These are phyloP conservation scores for Aulostomus chinensis DNA, from an alignment of 2,797 vertebrate species.

Conservation along the genomic window DNA sequence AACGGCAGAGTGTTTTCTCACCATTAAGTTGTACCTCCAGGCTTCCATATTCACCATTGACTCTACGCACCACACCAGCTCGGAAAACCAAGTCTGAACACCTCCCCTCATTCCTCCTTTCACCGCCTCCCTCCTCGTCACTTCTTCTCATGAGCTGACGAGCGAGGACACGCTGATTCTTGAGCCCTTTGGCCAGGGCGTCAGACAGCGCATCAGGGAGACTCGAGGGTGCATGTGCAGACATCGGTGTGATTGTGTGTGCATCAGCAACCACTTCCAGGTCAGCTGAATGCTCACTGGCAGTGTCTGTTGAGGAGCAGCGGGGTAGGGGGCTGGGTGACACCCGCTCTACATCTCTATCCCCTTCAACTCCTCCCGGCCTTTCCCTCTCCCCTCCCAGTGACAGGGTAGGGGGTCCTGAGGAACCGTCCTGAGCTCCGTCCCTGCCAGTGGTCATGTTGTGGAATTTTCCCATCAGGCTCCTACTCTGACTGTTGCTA, in stretches of 20 bases:
- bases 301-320: constrained; percentile 92
- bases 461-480: constrained; percentile 57
- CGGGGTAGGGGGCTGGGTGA: constrained; percentile 80
- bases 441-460: constrained; percentile 31
- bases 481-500: constrained; percentile 52
- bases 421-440: constrained; percentile 42
- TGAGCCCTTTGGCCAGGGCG: constrained; percentile 81
- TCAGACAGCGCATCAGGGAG: constrained; percentile 74
- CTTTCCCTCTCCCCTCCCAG: constrained; percentile 57
- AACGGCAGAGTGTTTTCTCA: constrained; percentile 77
- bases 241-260: constrained; percentile 10
- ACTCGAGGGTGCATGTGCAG: constrained; percentile 26
- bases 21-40: constrained; percentile 88
- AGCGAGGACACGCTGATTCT: constrained; percentile 88
- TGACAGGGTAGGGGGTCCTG: constrained; percentile 58
- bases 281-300: constrained; percentile 87
- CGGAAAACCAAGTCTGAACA: constrained; percentile 74
- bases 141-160: constrained; percentile 65
- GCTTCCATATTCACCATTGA: constrained; percentile 81
- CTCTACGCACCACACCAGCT: constrained; percentile 86
- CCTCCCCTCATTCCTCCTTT: constrained; percentile 30
- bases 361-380: constrained; percentile 38
- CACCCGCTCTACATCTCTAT: constrained; percentile 47
- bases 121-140: constrained; percentile 52
- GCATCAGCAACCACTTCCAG: constrained; percentile 68